A percentile compares a stretch with the other conserved stretches of the same genome.
phyloP scores from a whole-genome alignment of 2,797 vertebrate species.

The Eupleurogrammus muticus region DNA sequence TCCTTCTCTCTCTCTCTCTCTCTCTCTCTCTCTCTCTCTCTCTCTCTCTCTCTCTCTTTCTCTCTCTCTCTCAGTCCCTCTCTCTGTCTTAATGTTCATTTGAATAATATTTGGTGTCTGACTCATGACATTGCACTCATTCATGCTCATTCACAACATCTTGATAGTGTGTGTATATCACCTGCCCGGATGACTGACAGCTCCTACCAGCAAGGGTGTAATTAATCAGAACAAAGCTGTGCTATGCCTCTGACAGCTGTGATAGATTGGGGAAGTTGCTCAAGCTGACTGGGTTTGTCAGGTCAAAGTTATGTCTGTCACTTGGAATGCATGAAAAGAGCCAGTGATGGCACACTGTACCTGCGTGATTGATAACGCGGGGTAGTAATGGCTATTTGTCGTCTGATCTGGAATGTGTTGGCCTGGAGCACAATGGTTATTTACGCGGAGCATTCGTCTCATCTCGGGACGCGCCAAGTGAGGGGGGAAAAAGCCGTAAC shows the following conservation, averaged over 20 bases:
- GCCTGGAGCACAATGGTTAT: slow-evolving; percentile 54
- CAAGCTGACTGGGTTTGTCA: slow-evolving; percentile 75
- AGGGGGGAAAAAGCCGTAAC: slow-evolving; percentile 26
- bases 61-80: slow-evolving; percentile 10
- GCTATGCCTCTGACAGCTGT: slow-evolving; percentile 76
- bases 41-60: slow-evolving; percentile 22
- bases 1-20: slow-evolving; percentile 17
- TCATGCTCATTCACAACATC: slow-evolving; percentile 68
- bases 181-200: slow-evolving; percentile 73
- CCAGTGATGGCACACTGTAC: slow-evolving; percentile 63
- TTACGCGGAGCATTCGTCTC: slow-evolving; percentile 53
- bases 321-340: slow-evolving; percentile 67
- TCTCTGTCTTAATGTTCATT: slow-evolving; percentile 53
- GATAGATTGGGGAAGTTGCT: slow-evolving; percentile 82
- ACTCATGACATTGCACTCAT: slow-evolving; percentile 63
- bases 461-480: slow-evolving; percentile 34
- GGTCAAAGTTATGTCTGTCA: slow-evolving; percentile 73
- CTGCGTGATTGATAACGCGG: slow-evolving; percentile 65
- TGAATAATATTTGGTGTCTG: slow-evolving; percentile 67
- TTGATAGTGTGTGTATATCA: slow-evolving; percentile 58
- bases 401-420: slow-evolving; percentile 65
- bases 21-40: slow-evolving; percentile 37
- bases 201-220: slow-evolving; percentile 69
- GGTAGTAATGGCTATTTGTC: slow-evolving; percentile 69
- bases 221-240: slow-evolving; percentile 80